Base-by-base conservation (phyloP, 2,888 invertebrate genomes). In the Tanypteryx hageni region DNA sequence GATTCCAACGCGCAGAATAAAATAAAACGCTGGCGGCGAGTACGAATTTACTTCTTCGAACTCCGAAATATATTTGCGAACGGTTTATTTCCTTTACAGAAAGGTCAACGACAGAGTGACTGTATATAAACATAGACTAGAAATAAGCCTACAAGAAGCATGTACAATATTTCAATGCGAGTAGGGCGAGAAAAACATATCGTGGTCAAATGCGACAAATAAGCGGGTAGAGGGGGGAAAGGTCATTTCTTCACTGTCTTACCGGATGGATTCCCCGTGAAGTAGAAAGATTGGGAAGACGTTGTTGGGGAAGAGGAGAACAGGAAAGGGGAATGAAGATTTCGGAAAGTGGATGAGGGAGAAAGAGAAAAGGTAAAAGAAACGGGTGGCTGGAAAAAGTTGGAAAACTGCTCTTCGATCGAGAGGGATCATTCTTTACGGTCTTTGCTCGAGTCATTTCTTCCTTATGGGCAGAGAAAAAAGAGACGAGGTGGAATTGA, bases 381-480 rank as follows among this genome's bases (percentile, higher is more conserved):
- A 76, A 22, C 22, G 27, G 18, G 76, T 8, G 4, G 27, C 3
- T 11, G 14, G 27, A 27, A 76, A 76, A 76, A 76, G 76, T 76
- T 76, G 76, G 76, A 14, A 76, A 76, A 76, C 22, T 27, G 76
- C 76, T 76, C 76, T 76, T 76, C 76, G 76, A 76, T 76, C 27
- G 76, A 76, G 22, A 76, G 22, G 27, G 76, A 76, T 76, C 76
- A 76, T 76, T 76, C 76, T 76, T 76, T 76, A 76, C 76, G 76
- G 76, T 10, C 76, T 76, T 76, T 76, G 76, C 9, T 0, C 13
- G 27, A 76, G 76, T 76, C 22, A 76, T 76, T 76, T 76, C 27
- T 76, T 22, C 76, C 27, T 76, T 10, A 11, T 0, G 76, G 76
- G 76, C 22, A 18, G 22, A 76, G 76, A 76, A 27, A 10, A 13